Evolutionary conservation across 1,140 invertebrate species (phyloP), one percentile per base, ranked within the genome.

Genomic region (Zaprionus taronus): DNA sequence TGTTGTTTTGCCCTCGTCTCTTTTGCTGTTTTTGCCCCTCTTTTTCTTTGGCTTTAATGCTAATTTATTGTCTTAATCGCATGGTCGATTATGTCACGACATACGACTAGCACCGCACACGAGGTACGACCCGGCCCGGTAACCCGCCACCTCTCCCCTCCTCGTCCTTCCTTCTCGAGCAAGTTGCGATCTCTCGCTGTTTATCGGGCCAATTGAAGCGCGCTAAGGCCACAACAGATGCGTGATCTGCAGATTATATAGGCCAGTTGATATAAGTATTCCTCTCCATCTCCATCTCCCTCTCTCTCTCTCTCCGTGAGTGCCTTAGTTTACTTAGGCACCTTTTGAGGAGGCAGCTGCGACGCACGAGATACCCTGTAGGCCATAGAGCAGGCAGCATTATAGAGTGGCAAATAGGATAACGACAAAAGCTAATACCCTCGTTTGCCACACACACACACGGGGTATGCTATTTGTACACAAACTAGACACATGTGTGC

Each of bases 31-130:
- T 12, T 51, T 49, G 31, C 14, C 5, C 28, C 15, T 31, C 49
- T 9, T 15, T 49, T 49, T 49, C 17, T 49, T 51, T 51, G 47
- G 20, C 11, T 51, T 61, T 44, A 51, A 83, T 80, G 80, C 72
- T 64, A 83, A 83, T 79, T 63, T 44, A 77, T 24, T 63, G 51
- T 26, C 26, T 28, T 31, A 15, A 47, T 66, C 38, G 57, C 49
- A 62, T 74, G 53, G 67, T n/a, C 47, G 73, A 75, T 84, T 84
- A 84, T 85, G 82, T 84, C 82, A 84, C 77, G 78, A 82, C 79
- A 11, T 34, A 34, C 9, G 31, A 34, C 31, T 34, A 34, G 31
- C 31, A 61, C 22, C 36, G 20, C 24, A 57, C 38, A 34, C 56
- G 38, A 34, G 44, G 22, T 78, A 67, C 72, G 78, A 77, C 78